Evolutionary conservation across 2,797 vertebrate species (phyloP).

Genomic region (Chromis chromis): DNA sequence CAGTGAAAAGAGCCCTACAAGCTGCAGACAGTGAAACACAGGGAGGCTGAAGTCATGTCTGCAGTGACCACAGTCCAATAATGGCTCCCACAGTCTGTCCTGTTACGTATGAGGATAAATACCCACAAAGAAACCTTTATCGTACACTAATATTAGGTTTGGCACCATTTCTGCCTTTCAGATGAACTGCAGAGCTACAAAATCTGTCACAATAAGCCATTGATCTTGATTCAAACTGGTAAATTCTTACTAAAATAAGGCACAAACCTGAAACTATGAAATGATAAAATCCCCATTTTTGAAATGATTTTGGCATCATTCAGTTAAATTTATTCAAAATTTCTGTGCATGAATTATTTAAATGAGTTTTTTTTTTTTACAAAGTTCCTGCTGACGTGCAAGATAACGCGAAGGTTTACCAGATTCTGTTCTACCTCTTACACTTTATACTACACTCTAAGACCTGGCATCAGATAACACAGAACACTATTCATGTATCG

Average conservation of each 20-base stretch:
- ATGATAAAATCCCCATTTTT: neutral
- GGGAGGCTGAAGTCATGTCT: constrained; percentile 6
- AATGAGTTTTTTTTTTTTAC: neutral
- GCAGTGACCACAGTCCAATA: constrained; percentile 6
- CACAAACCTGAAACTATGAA: constrained; percentile 20
- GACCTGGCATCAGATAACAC: constrained; percentile 11
- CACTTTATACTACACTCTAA: constrained; percentile 9
- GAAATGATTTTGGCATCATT: neutral
- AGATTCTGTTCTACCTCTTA: constrained; percentile 67
- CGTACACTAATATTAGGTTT: constrained; percentile 9
- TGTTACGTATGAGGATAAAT: constrained; percentile 8
- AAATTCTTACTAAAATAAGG: constrained; percentile 20
- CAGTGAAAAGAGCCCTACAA: neutral
- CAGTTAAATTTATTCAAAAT: neutral
- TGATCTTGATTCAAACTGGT: neutral
- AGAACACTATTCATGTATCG: constrained; percentile 4
- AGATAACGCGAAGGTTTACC: constrained; percentile 24
- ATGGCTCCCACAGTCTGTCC: constrained; percentile 28
- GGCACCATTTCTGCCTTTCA: constrained; percentile 20
- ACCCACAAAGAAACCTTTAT: constrained; percentile 25
- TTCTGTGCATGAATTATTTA: constrained; percentile 1
- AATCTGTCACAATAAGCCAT: neutral
- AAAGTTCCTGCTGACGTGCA: neutral
- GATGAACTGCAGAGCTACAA: neutral
- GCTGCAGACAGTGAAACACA: constrained; percentile 1